phyloP scores from a whole-genome alignment of 2,113 vertebrate species.

The Pongo pygmaeus region DNA sequence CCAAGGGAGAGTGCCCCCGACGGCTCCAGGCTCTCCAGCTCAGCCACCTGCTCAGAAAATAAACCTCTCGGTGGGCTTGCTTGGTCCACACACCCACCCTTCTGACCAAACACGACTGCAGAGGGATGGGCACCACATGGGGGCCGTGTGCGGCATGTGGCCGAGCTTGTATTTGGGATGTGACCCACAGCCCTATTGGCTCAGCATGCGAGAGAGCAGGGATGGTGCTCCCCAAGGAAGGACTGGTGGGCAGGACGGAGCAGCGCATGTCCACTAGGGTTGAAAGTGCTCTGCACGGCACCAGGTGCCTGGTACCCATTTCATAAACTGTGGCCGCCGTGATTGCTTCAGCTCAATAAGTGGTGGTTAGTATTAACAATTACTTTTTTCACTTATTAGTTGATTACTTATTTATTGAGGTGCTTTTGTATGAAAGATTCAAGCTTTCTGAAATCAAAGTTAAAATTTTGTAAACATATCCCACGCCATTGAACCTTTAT shows the following conservation, averaged over 20 bases:
- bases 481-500: background rate
- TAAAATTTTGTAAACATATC: background rate
- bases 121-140: background rate
- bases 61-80: background rate
- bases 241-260: background rate
- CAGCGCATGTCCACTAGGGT: fast-evolving
- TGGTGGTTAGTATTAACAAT: background rate
- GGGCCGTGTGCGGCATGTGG: no score
- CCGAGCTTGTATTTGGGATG: background rate
- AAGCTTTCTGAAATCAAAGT: background rate
- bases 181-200: background rate
- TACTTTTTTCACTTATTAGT: background rate
- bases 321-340: background rate
- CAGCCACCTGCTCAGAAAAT: background rate
- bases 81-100: background rate
- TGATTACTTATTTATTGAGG: background rate
- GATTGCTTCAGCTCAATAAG: background rate
- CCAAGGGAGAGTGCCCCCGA: background rate
- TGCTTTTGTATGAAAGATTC: background rate
- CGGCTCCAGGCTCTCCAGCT: background rate
- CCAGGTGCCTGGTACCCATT: no score
- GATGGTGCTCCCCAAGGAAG: background rate
- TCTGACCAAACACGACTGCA: background rate
- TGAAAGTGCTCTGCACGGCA: fast-evolving
- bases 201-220: background rate